These are phyloP conservation scores for Caenorhabditis elegans DNA, from an alignment of 1,140 invertebrate species.

Conservation along the genomic window WBcel235 BX284606.5:862501-863000, in stretches of 20 bases:
- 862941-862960: slow-evolving; percentile 94
- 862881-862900: slow-evolving; percentile 64
- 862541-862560: slow-evolving; percentile 40
- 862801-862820: too few species aligned
- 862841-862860: slow-evolving; percentile 77
- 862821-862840: slow-evolving; percentile 96
- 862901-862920: slow-evolving; percentile 77
- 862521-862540: slow-evolving; percentile 48
- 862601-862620: slow-evolving; percentile 12
- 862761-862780: too few species aligned
- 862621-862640: slow-evolving; percentile 86
- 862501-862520: slow-evolving; percentile 42
- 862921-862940: slow-evolving; percentile 71
- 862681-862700: slow-evolving; percentile 87
- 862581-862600: neutral
- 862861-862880: slow-evolving; percentile 72
- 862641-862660: slow-evolving; percentile 91
- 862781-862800: too few species aligned
- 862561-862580: slow-evolving; percentile 49
- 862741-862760: too few species aligned
- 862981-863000: too few species aligned
- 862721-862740: slow-evolving; percentile 72
- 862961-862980: slow-evolving; percentile 91
- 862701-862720: slow-evolving; percentile 86
- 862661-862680: slow-evolving; percentile 83